Evolutionary conservation across 1,140 invertebrate species (phyloP), one percentile per base, ranked within the genome.

Genomic region (Danaus plexippus): DNA sequence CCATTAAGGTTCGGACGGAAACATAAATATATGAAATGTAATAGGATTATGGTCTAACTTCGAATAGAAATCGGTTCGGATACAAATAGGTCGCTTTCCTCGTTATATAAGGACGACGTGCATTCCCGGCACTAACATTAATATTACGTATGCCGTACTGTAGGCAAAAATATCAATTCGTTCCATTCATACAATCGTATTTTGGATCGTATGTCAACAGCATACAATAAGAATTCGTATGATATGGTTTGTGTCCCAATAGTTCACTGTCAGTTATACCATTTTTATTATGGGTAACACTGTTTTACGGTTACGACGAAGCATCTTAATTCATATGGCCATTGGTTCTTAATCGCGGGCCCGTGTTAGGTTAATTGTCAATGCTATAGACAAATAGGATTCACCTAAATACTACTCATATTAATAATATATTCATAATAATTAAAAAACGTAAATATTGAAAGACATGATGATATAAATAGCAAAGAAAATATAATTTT

Each of bases 211-310:
- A 56, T 56, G 32, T 12, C 15, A 40, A 32, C 18, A n/a, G 2
- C 5, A 12, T 8, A 45, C 12, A 32, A 12, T 15, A 12, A 9
- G 40, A 49, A 22, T 56, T 56, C 15, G 13, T 9, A 12, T 49
- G 42, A 49, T 55, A n/a, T 42, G 9, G 41, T 40, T 49, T 50
- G 41, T 43, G 22, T 32, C 7, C 22, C 22, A 32, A 32, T 32
- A 32, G 22, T 32, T 32, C 15, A 18, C 11, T 41, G 57, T 48
- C 53, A 40, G 42, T 10, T 32, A 47, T 46, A 53, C 22, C 22
- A 32, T 32, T 43, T 59, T 59, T 59, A 54, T 59, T 53, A 59
- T 59, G 57, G 51, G 48, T 44, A 52, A 43, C 52, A 43, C 43
- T 44, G 54, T 43, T 12, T 18, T 52, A 41, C 40, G 51, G n/a